phyloP scores from a whole-genome alignment of 2,113 vertebrate species.

The Charina bottae region DNA sequence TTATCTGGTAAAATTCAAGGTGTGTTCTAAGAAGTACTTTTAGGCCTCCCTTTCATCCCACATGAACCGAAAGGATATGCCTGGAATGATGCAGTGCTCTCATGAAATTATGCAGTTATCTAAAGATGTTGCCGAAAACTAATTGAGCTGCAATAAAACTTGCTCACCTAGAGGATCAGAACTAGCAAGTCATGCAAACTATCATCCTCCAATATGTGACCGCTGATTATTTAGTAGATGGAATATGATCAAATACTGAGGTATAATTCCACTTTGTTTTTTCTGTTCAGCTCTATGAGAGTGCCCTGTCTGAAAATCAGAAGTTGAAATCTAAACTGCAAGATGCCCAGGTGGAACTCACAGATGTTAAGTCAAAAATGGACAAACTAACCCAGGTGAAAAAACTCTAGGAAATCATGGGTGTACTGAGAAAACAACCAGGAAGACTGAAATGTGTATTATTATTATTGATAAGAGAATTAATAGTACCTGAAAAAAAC shows the following conservation, averaged over 20 bases:
- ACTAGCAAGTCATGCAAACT: neutral
- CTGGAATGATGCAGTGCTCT: neutral
- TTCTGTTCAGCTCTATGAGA: conserved; percentile 85
- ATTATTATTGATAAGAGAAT: neutral
- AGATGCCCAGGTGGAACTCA: conserved; percentile 89
- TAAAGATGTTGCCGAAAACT: neutral
- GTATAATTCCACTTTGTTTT: neutral
- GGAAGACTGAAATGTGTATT: neutral
- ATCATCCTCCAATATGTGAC: neutral
- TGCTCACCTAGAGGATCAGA: neutral
- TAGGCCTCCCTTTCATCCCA: neutral
- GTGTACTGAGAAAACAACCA: accelerated
- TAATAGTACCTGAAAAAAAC: neutral
- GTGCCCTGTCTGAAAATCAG: conserved; percentile 91
- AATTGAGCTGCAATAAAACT: neutral
- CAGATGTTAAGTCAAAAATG: conserved; percentile 86
- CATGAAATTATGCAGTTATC: neutral
- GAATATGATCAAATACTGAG: neutral
- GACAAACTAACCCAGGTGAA: conserved; percentile 91
- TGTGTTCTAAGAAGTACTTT: neutral
- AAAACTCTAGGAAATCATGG: neutral
- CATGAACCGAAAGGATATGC: neutral
- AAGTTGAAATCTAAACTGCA: conserved; percentile 91
- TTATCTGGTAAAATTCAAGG: neutral
- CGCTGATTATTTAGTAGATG: neutral